Evolutionary conservation across 2,113 vertebrate species (phyloP).

Genomic region (Pyrgilauda ruficollis): DNA sequence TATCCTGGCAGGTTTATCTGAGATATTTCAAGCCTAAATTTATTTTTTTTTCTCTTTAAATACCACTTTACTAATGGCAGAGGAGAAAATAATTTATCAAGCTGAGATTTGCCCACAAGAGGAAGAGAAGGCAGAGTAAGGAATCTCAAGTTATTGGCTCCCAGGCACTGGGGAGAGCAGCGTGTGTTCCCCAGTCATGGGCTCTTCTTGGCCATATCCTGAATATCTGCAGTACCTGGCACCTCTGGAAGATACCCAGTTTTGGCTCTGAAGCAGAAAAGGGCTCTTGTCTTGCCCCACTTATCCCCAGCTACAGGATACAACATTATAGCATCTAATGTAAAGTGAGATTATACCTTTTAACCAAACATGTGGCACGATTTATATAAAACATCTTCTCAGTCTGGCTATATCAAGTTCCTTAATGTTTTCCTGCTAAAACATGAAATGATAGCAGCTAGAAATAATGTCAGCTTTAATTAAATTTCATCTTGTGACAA

Average conservation of each 20-base stretch:
- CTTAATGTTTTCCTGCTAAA: neutral
- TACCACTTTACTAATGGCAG: neutral
- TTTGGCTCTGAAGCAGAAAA: neutral
- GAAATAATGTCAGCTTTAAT: slow-evolving; percentile 9
- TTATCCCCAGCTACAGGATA: neutral
- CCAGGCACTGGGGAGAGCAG: neutral
- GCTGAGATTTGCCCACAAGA: neutral
- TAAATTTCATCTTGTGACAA: neutral
- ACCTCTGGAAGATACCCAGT: neutral
- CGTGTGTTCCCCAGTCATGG: rapidly evolving
- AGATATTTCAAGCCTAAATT: neutral
- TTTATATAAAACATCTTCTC: neutral
- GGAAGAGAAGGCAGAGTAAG: neutral
- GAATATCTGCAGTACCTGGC: neutral
- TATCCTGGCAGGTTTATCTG: neutral
- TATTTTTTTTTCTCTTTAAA: neutral
- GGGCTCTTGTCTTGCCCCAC: neutral
- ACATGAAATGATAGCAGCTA: neutral
- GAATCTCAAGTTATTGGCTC: neutral
- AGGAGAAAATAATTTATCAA: neutral
- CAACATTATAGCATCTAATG: neutral
- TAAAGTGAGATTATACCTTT: neutral
- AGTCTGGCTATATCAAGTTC: neutral
- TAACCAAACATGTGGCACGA: neutral
- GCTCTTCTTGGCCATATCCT: neutral